These are phyloP conservation scores for Chrysaora quinquecirrha DNA, from an alignment of 30 jellyfish, hydroid and myxozoan genomes.

Conservation along the genomic window DNA sequence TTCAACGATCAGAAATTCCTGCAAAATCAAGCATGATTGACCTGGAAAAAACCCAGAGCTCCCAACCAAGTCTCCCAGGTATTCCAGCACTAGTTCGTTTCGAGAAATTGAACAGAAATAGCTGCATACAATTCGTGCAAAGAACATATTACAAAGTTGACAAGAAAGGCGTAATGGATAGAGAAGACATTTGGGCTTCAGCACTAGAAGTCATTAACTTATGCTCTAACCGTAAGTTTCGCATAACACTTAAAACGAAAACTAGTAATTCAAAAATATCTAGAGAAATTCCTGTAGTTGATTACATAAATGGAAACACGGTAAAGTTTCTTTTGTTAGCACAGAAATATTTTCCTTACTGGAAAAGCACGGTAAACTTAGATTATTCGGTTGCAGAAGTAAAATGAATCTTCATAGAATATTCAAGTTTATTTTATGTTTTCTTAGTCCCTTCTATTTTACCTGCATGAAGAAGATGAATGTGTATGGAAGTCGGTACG, in stretches of 20 bases:
- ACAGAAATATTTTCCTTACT: constrained; percentile 26
- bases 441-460: no score
- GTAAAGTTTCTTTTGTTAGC: constrained; percentile 24
- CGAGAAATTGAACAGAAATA: not conserved
- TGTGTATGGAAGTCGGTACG: no score
- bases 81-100: not conserved
- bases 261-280: constrained; percentile 26
- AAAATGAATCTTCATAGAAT: no score
- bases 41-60: not conserved
- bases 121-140: constrained; percentile 2
- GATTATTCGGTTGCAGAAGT: not conserved
- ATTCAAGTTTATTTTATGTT: no score
- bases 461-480: no score
- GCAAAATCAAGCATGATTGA: not conserved
- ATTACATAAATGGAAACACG: not conserved
- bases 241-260: not conserved
- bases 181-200: not conserved
- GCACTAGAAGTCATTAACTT: constrained; percentile 30
- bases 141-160: constrained; percentile 1
- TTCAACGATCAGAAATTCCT: not conserved
- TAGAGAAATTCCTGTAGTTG: not conserved
- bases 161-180: not conserved
- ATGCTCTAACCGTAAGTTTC: not conserved
- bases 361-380: constrained; percentile 34
- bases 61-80: constrained; percentile 3